Evolutionary conservation across 2,888 invertebrate genomes (phyloP), one percentile per base, ranked within the genome.

Genomic region (Cotesia congregata): DNA sequence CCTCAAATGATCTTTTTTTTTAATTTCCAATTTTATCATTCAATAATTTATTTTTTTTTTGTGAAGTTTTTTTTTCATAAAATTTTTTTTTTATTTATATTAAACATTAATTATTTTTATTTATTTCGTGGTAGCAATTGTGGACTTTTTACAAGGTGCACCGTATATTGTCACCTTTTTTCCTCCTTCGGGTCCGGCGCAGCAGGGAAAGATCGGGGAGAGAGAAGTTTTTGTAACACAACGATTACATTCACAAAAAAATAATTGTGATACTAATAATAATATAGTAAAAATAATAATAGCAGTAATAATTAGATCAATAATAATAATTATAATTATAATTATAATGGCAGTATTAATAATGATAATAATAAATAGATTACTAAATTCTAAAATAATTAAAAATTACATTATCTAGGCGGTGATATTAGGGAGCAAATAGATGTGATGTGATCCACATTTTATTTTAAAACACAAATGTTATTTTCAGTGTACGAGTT

Each of bases 121-220:
- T 81, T 77, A 80, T 78, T 80, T 83, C 80, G 85, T 87, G 86
- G 86, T 86, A 86, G 83, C 86, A 87, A 89, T 89, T 83, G 86
- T 89, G 88, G 86, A 85, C 30, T 62, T 89, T 50, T 50, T 50
- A 50, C 50, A 50, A 89, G 90, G 89, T 90, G 90, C 90, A 91
- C 90, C 91, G 90, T 89, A 90, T 90, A 90, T 90, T 91, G 91
- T 92, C 92, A 92, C 92, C 92, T 92, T 92, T 92, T 91, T 92
- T 92, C 92, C 92, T 92, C 92, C 92, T 92, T 91, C 86, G 88
- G 85, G 88, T 89, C 89, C 89, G 86, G 89, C 89, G 89, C 89
- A 89, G 89, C 89, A 88, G 84, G 89, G 88, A 87, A 89, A 88
- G 86, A 87, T 87, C 82, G 82, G 88, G 88, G 87, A 87, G 87